Evolutionary conservation across 30 jellyfish, hydroid and myxozoan species (phyloP), one percentile per base, ranked within the genome.

Genomic region (Cassiopea andromeda): DNA sequence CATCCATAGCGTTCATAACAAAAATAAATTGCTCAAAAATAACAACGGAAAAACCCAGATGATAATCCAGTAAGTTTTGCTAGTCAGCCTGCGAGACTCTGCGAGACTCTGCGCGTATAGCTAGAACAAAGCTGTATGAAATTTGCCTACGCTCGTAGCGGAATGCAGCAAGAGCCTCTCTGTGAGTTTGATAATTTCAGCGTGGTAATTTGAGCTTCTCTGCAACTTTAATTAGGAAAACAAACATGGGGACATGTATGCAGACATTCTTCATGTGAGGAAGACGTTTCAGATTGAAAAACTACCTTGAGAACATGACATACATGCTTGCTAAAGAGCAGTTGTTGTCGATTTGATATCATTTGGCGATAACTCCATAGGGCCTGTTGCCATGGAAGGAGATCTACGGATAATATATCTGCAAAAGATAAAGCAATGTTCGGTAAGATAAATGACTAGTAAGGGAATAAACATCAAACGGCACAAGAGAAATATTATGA

Each of bases 381-480:
- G 93, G 2, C 80, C 80, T 13, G 50, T 58, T 13, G 87, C 69
- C 87, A 73, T 85, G 19, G 93, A 75, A 9, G 87, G 87, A 49
- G 87, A 85, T 19, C 87, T 44, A 19, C 87, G 61, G 14, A 85
- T 85, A 12, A 85, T 73, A 48, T 75, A 74, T 44, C 93, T 85
- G 73, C 9, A 19, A 0, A 72, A 64, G 43, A 64, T 7, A 27
- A 27, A 27, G 38, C 38, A 27, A 27, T 27, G 38, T 27, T 27
- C 38, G 38, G 0, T 27, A 27, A 27, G 38, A 27, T 27, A 27
- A 27, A 27, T 27, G 38, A 27, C 38, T 27, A 27, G 38, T 27
- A 27, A 27, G 38, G 38, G 38, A 27, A 0, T 27, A 27, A 27
- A 27, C 38, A 27, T 27, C 38, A 27, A 0, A 27, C 38, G 38